A percentile compares a stretch with the other conserved stretches of the same genome.
Evolutionary conservation across 2,797 vertebrate genomes (phyloP).

Genomic region (Poecile montanus): DNA sequence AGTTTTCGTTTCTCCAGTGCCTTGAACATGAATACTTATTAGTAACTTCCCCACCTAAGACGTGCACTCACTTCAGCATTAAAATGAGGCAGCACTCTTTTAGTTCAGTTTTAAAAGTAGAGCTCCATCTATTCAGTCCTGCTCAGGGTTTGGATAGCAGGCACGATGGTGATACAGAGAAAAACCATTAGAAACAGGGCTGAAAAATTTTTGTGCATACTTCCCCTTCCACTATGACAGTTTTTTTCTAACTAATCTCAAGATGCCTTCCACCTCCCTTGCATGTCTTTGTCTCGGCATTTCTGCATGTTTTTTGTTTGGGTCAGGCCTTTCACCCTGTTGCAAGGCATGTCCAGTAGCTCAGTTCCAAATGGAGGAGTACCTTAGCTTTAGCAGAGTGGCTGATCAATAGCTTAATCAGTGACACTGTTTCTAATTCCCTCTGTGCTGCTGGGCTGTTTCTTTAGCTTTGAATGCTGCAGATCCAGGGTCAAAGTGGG

Average conservation of each 20-base stretch:
- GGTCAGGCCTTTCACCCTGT: not conserved
- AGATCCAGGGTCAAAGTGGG: constrained; percentile 6
- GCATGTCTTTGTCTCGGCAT: not conserved
- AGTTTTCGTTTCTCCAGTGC: not conserved
- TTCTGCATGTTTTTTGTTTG: not conserved
- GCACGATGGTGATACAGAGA: fast-evolving
- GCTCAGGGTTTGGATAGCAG: not conserved
- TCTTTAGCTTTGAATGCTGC: not conserved
- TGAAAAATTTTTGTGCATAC: not conserved
- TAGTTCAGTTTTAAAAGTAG: not conserved
- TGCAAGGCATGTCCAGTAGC: not conserved
- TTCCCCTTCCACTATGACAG: not conserved
- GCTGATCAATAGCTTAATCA: constrained; percentile 58
- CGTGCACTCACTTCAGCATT: not conserved
- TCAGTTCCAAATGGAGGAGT: not conserved
- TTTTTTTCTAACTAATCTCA: fast-evolving
- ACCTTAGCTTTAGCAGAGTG: not conserved
- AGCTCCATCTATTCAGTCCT: not conserved
- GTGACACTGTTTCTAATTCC: constrained; percentile 42
- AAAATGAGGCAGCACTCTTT: not conserved
- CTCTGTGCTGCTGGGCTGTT: not conserved
- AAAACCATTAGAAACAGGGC: not conserved
- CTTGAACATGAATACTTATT: not conserved
- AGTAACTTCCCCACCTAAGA: not conserved
- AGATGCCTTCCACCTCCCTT: not conserved